Evolutionary conservation across 1,140 invertebrate species (phyloP), one percentile per base, ranked within the genome.

Genomic region (Chymomyza costata): DNA sequence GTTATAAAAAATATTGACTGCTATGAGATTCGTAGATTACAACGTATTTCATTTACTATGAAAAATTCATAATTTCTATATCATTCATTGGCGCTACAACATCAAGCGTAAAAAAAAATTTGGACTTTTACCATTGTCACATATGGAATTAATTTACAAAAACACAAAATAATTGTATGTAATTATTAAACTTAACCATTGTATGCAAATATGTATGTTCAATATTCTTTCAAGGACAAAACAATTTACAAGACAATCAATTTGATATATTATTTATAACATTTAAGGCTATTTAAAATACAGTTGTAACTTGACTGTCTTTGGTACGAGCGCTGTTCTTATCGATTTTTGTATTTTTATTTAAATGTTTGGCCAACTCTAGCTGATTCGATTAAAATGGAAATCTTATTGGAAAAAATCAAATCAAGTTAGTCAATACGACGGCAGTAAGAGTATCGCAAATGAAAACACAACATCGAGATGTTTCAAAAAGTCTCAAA

Each of bases 401-500:
- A 51, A 25, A 17, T 59, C n/a, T 54, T 62, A 58, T 50, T 73
- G 32, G 60, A 59, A 73, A n/a, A n/a, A 78, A 65, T 65, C 30
- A 67, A 81, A 81, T 58, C 55, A 66, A 78, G 45, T 57, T 61
- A 67, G 48, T 28, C 10, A 28, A 28, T 56, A 61, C 47, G 47
- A 58, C 35, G 57, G 37, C 25, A 44, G 34, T n/a, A n/a, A n/a
- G 40, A 35, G 50, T 62, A 64, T 80, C 60, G 68, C 68, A 80
- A 80, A 68, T 80, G 46, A 82, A 64, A 82, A 82, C 78, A 82
- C 78, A 82, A 82, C 78, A 82, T 82, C 78, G 63, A 82, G 78
- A 82, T 71, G 69, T 82, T 82, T 62, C 53, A 82, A 82, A 76
- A 62, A 82, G 65, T 57, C 70, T 70, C 38, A 64, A 76, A 49